phyloP scores from a whole-genome alignment of 2,113 vertebrate species.

The Eulacestoma nigropectus region DNA sequence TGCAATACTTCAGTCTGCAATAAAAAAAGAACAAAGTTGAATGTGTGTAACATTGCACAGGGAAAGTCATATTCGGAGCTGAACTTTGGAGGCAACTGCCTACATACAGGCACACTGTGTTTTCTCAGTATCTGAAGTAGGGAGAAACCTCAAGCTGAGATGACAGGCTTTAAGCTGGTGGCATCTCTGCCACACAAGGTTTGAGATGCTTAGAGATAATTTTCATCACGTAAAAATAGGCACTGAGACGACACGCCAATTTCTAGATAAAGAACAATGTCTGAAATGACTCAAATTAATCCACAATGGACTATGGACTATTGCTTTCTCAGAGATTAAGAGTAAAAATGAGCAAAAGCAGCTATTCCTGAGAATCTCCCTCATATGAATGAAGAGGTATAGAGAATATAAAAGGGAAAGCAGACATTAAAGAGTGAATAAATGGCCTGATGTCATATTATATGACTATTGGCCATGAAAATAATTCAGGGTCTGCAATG shows the following conservation, averaged over 20 bases:
- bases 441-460: background rate
- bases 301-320: background rate
- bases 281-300: background rate
- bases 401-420: background rate
- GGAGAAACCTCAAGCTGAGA: background rate
- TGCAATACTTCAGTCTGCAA: background rate
- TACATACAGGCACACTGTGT: background rate
- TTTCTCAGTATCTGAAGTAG: background rate
- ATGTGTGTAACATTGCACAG: background rate
- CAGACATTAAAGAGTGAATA: background rate
- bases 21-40: background rate
- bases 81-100: background rate
- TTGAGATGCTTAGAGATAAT: background rate
- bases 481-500: background rate
- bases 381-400: background rate
- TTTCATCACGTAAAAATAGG: background rate
- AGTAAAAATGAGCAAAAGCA: background rate
- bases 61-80: background rate
- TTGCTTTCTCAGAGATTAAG: background rate
- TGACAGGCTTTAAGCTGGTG: background rate
- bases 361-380: background rate
- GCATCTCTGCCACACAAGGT: background rate
- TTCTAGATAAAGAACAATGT: background rate
- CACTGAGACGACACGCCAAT: rapidly evolving
- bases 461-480: background rate